These are phyloP conservation scores for Adelosebastes latens DNA, from an alignment of 2,797 vertebrate species.

Conservation along the genomic window DNA sequence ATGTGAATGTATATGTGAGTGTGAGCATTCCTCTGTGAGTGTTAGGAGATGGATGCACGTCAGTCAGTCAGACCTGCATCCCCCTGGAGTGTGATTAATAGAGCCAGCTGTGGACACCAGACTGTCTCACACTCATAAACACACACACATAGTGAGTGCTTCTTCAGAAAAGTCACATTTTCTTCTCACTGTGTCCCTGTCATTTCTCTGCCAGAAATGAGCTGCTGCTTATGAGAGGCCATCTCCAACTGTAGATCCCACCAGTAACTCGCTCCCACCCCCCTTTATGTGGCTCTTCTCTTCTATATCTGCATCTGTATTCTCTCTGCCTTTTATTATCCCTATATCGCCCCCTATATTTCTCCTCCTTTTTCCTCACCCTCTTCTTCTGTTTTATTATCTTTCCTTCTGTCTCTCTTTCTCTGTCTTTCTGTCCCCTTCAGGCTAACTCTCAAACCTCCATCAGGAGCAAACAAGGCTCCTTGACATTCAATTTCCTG, in stretches of 20 bases:
- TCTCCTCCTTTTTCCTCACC: constrained; percentile 12
- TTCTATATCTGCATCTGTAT: constrained; percentile 55
- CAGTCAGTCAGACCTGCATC: constrained; percentile 63
- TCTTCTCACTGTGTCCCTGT: constrained; percentile 37
- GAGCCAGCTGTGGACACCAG: constrained; percentile 65
- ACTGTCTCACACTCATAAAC: constrained; percentile 35
- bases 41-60: constrained; percentile 48
- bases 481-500: constrained; percentile 87
- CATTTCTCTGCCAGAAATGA: constrained; percentile 59
- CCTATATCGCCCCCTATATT: constrained; percentile 1
- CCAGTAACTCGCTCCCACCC: not conserved
- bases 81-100: constrained; percentile 73
- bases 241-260: constrained; percentile 44
- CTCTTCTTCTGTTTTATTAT: constrained; percentile 59
- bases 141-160: not conserved
- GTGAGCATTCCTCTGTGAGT: constrained; percentile 18
- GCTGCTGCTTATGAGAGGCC: constrained; percentile 51
- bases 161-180: constrained; percentile 56
- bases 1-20: constrained; percentile 9
- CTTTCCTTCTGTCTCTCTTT: constrained; percentile 18
- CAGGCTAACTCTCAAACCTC: constrained; percentile 77
- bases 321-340: constrained; percentile 51
- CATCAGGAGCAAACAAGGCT: constrained; percentile 83
- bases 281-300: constrained; percentile 31
- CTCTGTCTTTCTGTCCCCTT: constrained; percentile 61